phyloP scores from a whole-genome alignment of 2,888 invertebrate species.

The Limnephilus lunatus region DNA sequence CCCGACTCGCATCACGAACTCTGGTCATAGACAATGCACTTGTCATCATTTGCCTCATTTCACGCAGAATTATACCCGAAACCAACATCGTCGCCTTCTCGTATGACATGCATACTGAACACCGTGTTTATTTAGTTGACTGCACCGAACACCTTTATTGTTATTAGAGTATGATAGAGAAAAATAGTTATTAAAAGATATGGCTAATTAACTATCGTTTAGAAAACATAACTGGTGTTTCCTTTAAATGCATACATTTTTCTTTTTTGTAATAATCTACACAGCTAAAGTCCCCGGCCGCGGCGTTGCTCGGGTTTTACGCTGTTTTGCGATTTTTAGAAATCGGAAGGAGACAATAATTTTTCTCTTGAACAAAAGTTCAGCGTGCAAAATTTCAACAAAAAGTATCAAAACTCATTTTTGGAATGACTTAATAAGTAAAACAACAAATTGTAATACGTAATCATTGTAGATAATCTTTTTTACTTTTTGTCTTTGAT shows the following conservation, averaged over 20 bases:
- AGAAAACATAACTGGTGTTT: not conserved
- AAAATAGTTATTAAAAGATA: not conserved
- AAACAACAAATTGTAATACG: no score
- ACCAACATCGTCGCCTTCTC: conserved; percentile 40
- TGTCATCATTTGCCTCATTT: conserved; percentile 63
- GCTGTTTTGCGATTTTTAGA: no score
- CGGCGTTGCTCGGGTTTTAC: no score
- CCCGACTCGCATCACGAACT: conserved; percentile 16
- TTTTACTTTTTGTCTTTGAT: no score
- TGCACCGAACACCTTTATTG: not conserved
- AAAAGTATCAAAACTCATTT: no score
- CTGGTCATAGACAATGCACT: conserved; percentile 61
- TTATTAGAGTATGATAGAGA: not conserved
- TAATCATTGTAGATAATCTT: no score
- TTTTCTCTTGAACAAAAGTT: no score
- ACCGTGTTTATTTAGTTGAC: not conserved
- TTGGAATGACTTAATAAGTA: no score
- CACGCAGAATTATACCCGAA: conserved; percentile 65
- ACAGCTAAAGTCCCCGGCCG: no score
- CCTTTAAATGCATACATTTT: not conserved
- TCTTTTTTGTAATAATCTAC: no score
- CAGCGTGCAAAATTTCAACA: no score
- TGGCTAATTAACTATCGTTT: not conserved
- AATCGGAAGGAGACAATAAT: no score
- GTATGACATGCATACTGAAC: conserved; percentile 58